Conservation (phyloP, 1,140 invertebrate species). For the Achroia grisella region DNA sequence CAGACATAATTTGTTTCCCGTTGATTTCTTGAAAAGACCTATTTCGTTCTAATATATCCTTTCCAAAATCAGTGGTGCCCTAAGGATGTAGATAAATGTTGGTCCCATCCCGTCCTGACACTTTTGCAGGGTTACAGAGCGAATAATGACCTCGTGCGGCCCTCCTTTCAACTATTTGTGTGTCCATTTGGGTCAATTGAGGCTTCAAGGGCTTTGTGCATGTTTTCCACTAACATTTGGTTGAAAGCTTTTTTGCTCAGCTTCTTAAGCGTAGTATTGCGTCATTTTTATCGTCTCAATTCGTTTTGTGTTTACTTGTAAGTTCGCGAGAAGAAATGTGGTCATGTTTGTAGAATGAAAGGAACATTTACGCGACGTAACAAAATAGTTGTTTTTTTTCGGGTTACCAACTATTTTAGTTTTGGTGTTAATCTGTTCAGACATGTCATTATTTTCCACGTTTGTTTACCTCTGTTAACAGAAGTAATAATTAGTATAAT, state of each 20-base stretch:
- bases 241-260: conserved; percentile 48
- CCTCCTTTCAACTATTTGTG: conserved; percentile 62
- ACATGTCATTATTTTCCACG: too few species aligned
- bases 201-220: conserved; percentile 48
- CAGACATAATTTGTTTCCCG: conserved; percentile 47
- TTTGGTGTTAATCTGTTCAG: too few species aligned
- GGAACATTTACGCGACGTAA: not conserved
- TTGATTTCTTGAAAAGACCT: conserved; percentile 50
- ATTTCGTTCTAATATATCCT: conserved; percentile 51
- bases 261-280: conserved; percentile 5
- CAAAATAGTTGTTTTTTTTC: not conserved
- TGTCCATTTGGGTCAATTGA: conserved; percentile 68
- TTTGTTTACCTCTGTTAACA: too few species aligned
- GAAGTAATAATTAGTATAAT: too few species aligned
- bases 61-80: conserved; percentile 61
- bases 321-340: not conserved
- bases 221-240: conserved; percentile 37
- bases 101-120: conserved; percentile 54
- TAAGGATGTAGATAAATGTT: conserved; percentile 67
- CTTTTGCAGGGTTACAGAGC: conserved; percentile 47
- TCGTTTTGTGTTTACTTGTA: too few species aligned
- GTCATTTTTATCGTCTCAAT: conserved; percentile 1
- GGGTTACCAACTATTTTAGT: too few species aligned
- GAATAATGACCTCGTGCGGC: conserved; percentile 60
- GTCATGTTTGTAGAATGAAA: not conserved